Base-by-base conservation (phyloP, 2,888 invertebrate species). In the Nemotelus nigrinus region DNA sequence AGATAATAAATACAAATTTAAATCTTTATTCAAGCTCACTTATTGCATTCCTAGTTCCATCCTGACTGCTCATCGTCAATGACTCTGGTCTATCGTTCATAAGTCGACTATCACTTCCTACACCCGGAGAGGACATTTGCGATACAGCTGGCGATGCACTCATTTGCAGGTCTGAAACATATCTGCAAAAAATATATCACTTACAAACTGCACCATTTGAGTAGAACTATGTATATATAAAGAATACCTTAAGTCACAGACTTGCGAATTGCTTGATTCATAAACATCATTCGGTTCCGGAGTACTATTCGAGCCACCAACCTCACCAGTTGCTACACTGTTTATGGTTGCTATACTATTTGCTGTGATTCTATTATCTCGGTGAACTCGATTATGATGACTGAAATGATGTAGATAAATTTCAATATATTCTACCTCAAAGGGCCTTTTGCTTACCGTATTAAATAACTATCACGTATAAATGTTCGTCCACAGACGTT, bases 381-480 rank as follows among this genome's bases (percentile, higher is more conserved):
- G 91, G 85, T 93, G 93, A 80, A 93, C 92, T 82, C 93, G 91
- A 86, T 93, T 93, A 87, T 92, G 92, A 86, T 94, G 94, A 82
- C 90, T 90, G 82, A 57, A 80, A 76, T 25, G 25, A 55, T 45
- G 63, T 58, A 74, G 65, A 39, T 71, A 48, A 47, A 10, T 48
- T 63, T 25, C 25, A 65, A 63, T 63, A 41, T 39, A n/a, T 8
- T 25, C 58, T 25, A n/a, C 58, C 25, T 58, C 8, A 58, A 5
- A 58, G 0, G 25, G 25, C 25, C 1, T 39, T 48, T 50, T 64
- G 77, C 39, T 63, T 84, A 89, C 88, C 93, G 89, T 85, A 94
- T 93, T 80, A 94, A 89, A 88, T 93, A 93, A 85, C 93, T 93
- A 88, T 94, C 93, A 82, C 93, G 89, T 79, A 92, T 92, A 85